A percentile compares a stretch with the other conserved stretches of the same genome.
Evolutionary conservation across 2,113 vertebrate species (phyloP).

Genomic region (Sturnira hondurensis): DNA sequence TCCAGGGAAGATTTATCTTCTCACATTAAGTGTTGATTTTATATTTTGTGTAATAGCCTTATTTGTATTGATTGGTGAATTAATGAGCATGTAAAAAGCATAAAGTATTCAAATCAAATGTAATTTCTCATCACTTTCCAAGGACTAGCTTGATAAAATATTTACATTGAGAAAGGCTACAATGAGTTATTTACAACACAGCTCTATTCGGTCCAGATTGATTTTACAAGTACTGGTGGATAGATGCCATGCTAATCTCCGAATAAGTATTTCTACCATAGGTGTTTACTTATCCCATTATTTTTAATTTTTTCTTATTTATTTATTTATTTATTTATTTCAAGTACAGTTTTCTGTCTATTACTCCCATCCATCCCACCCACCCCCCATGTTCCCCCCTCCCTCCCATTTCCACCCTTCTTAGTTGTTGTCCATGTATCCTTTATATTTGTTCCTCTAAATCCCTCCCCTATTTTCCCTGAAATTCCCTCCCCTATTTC

Average conservation of each 20-base stretch:
- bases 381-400: too few relatives aligned
- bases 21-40: neutral
- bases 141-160: neutral
- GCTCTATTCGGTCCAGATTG: neutral
- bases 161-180: neutral
- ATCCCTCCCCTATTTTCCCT: too few relatives aligned
- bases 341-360: too few relatives aligned
- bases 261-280: neutral
- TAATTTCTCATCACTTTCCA: neutral
- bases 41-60: constrained; percentile 12
- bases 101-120: constrained; percentile 21
- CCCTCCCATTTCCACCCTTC: too few relatives aligned
- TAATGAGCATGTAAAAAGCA: constrained; percentile 7
- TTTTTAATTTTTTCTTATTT: too few relatives aligned
- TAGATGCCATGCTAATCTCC: neutral
- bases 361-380: too few relatives aligned
- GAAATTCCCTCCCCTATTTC: too few relatives aligned
- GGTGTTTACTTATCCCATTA: neutral
- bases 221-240: neutral
- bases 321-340: too few relatives aligned
- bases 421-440: too few relatives aligned
- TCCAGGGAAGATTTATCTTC: neutral
- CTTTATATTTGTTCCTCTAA: too few relatives aligned
- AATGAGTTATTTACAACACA: neutral
- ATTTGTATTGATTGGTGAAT: constrained; percentile 54